Evolutionary conservation across 2,888 invertebrate species (phyloP).

Genomic region (Polia nebulosa): DNA sequence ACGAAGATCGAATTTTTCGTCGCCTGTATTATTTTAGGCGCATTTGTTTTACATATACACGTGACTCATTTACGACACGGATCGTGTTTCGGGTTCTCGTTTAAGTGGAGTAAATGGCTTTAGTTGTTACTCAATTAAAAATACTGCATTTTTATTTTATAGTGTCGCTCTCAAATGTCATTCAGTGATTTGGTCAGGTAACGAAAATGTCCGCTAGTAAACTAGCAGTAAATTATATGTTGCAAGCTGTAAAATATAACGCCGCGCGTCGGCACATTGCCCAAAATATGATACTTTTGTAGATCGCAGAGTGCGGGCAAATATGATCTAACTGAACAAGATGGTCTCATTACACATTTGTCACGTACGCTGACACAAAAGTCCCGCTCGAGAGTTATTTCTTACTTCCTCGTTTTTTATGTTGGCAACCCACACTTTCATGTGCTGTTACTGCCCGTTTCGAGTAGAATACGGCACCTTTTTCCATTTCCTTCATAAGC

Average conservation of each 20-base stretch:
- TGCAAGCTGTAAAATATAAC: constrained; percentile 22
- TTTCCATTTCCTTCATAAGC: constrained; percentile 48
- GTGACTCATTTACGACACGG: constrained; percentile 31
- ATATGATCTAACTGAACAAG: constrained; percentile 66
- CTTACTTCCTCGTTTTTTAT: constrained; percentile 60
- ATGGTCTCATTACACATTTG: constrained; percentile 75
- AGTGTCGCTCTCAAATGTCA: constrained; percentile 8
- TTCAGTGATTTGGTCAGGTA: constrained; percentile 2
- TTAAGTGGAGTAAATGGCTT: constrained; percentile 1
- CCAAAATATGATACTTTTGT: constrained; percentile 48
- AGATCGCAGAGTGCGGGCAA: constrained; percentile 52
- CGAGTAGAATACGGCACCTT: constrained; percentile 51
- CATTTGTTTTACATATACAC: constrained; percentile 34
- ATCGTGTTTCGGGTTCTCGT: constrained; percentile 15
- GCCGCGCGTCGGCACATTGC: constrained; percentile 18
- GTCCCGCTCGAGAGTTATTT: constrained; percentile 60
- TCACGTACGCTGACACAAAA: constrained; percentile 73
- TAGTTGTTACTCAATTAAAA: constrained; percentile 30
- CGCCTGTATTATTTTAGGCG: constrained; percentile 28
- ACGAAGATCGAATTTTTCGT: constrained; percentile 52
- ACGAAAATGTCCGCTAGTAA: constrained; percentile 4
- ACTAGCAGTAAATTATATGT: constrained; percentile 10
- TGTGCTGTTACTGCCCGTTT: constrained; percentile 43
- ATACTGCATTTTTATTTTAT: constrained; percentile 5
- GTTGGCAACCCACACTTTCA: constrained; percentile 57